Base-by-base conservation (phyloP, 1,140 invertebrate species). In the Maconellicoccus hirsutus region DNA sequence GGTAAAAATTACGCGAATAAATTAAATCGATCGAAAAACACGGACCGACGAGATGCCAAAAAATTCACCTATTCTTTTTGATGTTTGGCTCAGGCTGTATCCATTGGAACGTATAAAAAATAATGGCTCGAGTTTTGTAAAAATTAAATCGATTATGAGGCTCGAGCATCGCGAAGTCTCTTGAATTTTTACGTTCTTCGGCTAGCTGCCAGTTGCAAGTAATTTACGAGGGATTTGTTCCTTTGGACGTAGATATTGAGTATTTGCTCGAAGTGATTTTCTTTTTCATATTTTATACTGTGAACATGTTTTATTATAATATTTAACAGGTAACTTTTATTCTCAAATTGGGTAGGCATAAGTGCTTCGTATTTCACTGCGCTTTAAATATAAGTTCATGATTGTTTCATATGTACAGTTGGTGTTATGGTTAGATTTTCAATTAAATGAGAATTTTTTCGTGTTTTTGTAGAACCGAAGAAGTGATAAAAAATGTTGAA, bases 401-500 rank as follows among this genome's bases (percentile, higher is more conserved):
- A 52, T 33, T 33, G 12, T 52, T 52, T 52, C n/a, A 38, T 52
- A 52, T 8, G 42, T 52, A 3, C 42, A n/a, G n/a, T n/a, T n/a
- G n/a, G n/a, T n/a, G n/a, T n/a, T n/a, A n/a, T n/a, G n/a, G 3
- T 33, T 8, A 52, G 42, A 16, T 52, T 52, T 16, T 2, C n/a
- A 52, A 52, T 16, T 4, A 16, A n/a, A n/a, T n/a, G 42, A 16
- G 42, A 69, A 38, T 70, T 16, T 16, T 33, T 71, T 52, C 59
- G 29, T 63, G 21, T 22, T 33, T 12, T 61, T 70, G 38, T 23
- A 74, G 22, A 42, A 72, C 71, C 16, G 23, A 59, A 59, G 26
- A 84, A 82, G 83, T 84, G 85, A 84, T 76, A 79, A 76, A 85
- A 84, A 85, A 89, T 91, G 88, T 90, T 91, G 84, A 91, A 88